Evolutionary conservation across 2,113 vertebrate genomes (phyloP), one percentile per base, ranked within the genome.

Genomic region (Brachyhypopomus occidentalis): DNA sequence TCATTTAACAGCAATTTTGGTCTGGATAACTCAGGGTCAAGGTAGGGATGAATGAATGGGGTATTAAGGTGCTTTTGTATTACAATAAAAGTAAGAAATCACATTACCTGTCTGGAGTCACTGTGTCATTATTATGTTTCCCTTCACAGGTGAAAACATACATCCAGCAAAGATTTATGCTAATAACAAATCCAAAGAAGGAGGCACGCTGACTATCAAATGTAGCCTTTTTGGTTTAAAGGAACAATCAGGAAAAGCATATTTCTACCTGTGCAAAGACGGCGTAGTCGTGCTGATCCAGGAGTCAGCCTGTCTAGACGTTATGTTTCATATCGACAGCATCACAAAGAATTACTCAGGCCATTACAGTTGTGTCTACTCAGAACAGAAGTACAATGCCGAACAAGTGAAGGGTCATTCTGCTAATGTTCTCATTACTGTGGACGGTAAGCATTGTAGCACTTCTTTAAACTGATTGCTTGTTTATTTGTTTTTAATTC

Each of bases 311-410:
- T 83, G 0, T 34, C 8, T 1, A 22, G 6, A 87, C 41, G 38
- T 59, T 0, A 38, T 0, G 1, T 92, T 92, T 79, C 79, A 2
- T n/a, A 78, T 88, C 0, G 0, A 83, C 12, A 58, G 20, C 22
- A 84, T 67, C 2, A 45, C 22, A 67, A 3, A 16, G 20, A 79
- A 64, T 36, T 76, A 85, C 66, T 75, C 85, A 0, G 90, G 89
- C 55, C 41, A 66, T 59, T 91, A 90, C 84, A 88, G 86, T 79
- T 92, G 90, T 38, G 72, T 83, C 38, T 84, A 25, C 62, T 84
- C 83, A 36, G 25, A 55, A n/a, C 8, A 73, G 2, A 2, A 1
- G 5, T 19, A 48, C 22, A 0, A 60, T 1, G n/a, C 1, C 3
- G 3, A 22, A 2, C 0, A 60, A 3, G 74, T 80, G 17, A 80